Evolutionary conservation across 2,797 vertebrate species (phyloP).

Genomic region (Nannoperca australis): DNA sequence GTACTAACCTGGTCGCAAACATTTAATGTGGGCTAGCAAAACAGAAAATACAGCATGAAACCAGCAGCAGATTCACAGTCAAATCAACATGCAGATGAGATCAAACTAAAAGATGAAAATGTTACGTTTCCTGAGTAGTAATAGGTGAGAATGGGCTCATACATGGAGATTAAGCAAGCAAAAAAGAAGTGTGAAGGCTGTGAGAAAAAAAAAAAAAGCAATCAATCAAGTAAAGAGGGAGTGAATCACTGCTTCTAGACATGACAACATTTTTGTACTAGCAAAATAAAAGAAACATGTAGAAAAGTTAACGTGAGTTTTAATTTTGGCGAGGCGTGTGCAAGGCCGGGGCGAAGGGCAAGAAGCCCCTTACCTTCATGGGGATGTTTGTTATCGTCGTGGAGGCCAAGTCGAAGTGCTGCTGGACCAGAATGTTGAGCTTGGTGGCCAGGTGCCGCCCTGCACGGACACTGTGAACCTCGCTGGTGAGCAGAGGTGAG

Average conservation of each 20-base stretch:
- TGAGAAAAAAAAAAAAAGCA: slow-evolving; percentile 44
- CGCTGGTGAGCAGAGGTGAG: slow-evolving; percentile 94
- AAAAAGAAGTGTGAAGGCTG: slow-evolving; percentile 37
- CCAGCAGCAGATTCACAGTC: slow-evolving; percentile 91
- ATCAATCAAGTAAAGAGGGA: slow-evolving; percentile 20
- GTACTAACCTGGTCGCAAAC: slow-evolving; percentile 99
- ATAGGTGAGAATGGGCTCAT: slow-evolving; percentile 47
- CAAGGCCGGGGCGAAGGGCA: slow-evolving; percentile 30
- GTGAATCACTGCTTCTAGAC: slow-evolving; percentile 24
- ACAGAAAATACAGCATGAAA: slow-evolving; percentile 97
- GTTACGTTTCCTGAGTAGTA: slow-evolving; percentile 52
- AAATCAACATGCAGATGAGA: slow-evolving; percentile 87
- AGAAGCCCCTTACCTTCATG: slow-evolving; percentile 92
- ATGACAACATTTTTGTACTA: slow-evolving; percentile 27
- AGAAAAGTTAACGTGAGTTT: slow-evolving; percentile 30
- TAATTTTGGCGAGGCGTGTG: slow-evolving; percentile 24
- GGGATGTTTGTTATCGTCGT: slow-evolving; percentile 99
- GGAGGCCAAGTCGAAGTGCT: slow-evolving; percentile 98
- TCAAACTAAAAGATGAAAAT: slow-evolving; percentile 60
- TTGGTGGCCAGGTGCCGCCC: slow-evolving; percentile 96
- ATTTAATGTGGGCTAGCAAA: slow-evolving; percentile 99
- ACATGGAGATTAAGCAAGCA: slow-evolving; percentile 59
- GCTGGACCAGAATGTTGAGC: slow-evolving; percentile 96
- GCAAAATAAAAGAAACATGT: slow-evolving; percentile 14
- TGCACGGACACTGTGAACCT: slow-evolving; percentile 97